A percentile compares a stretch with the other conserved stretches of the same genome.
Conservation (phyloP, 2,113 vertebrate species). For the Coptodon rendalli region DNA sequence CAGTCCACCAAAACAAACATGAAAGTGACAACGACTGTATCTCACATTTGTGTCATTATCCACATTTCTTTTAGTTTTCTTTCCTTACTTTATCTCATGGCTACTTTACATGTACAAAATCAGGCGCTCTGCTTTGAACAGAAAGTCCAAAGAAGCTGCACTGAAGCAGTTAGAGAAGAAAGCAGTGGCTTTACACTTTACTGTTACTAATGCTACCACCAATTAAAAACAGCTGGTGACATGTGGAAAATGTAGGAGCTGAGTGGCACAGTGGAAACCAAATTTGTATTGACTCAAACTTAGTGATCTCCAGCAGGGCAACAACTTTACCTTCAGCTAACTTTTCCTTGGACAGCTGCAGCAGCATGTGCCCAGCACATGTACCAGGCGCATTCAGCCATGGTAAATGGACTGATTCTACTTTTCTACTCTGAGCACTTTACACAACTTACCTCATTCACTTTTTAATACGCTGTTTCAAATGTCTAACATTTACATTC, state of each 20-base stretch:
- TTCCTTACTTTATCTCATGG: background rate
- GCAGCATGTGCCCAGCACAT: background rate
- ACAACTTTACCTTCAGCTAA: background rate
- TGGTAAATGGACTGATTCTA: background rate
- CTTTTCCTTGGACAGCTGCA: background rate
- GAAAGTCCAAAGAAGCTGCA: background rate
- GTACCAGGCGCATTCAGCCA: background rate
- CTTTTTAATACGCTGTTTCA: background rate
- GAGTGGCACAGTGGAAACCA: background rate
- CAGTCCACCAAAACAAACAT: background rate
- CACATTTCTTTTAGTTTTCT: background rate
- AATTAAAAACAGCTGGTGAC: background rate
- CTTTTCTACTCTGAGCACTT: background rate
- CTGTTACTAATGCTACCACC: background rate
- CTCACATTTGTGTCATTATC: background rate
- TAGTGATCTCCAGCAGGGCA: background rate
- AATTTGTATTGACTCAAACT: background rate
- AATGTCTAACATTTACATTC: background rate
- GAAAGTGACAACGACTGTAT: background rate
- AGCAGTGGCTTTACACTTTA: background rate
- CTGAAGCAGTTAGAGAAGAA: background rate
- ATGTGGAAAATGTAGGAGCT: background rate
- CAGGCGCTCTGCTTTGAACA: background rate
- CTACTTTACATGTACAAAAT: background rate
- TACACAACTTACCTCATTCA: background rate